Percentiles rank a stretch among this genome's conserved stretches.
phyloP scores from a whole-genome alignment of 2,888 invertebrate species.

The Pristionchus exspectatus region DNA sequence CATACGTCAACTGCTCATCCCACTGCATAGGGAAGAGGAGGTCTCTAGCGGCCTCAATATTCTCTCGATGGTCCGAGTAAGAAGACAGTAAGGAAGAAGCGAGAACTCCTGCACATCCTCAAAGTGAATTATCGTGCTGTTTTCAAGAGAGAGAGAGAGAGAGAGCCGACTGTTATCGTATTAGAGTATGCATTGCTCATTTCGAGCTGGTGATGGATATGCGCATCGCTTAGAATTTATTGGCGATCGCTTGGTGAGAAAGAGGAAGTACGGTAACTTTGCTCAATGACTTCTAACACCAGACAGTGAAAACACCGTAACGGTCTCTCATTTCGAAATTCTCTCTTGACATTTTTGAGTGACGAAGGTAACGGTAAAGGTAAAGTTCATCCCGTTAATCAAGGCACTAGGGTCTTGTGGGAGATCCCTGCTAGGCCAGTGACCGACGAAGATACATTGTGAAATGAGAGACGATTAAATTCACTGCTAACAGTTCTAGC shows the following conservation, averaged over 20 bases:
- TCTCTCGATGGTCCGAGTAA: neutral
- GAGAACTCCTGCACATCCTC: neutral
- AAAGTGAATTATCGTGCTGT: constrained; percentile 7
- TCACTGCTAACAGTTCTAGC: too few species aligned
- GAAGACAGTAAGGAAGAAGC: neutral
- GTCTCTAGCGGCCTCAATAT: neutral
- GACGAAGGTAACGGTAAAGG: neutral
- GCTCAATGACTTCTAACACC: too few species aligned
- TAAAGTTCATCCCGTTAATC: neutral
- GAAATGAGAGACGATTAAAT: too few species aligned
- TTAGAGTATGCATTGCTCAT: neutral
- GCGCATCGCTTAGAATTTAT: neutral
- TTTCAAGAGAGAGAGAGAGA: neutral
- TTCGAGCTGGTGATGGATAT: neutral
- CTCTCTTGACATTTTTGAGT: neutral
- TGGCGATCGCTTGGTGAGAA: neutral
- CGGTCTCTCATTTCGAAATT: too few species aligned
- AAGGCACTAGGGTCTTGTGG: too few species aligned
- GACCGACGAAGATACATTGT: too few species aligned
- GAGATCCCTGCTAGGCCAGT: too few species aligned
- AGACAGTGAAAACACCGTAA: too few species aligned
- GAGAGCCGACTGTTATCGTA: neutral
- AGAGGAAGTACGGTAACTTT: neutral
- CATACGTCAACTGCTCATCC: neutral
- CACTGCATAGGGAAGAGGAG: neutral